Base-by-base conservation (phyloP, 2,113 vertebrate genomes). In the Rhinopomastus cyanomelas region DNA sequence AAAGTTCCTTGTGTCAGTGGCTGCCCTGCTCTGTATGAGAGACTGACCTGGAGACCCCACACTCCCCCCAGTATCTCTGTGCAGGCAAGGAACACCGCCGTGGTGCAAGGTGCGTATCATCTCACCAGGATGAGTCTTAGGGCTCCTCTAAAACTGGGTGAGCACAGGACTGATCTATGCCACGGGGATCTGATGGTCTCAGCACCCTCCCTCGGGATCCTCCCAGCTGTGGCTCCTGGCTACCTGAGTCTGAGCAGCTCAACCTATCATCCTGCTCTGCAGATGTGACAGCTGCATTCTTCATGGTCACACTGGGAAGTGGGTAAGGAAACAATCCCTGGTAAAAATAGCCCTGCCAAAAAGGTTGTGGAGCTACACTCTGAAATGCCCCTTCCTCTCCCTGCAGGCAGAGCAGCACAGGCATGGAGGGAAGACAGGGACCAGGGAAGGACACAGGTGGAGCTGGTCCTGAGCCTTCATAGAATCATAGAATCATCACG, bases 301-400 rank as follows among this genome's bases (percentile, higher is more conserved):
- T 55, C 39, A 17, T 11, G 79, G 90, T 55, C 0, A 3, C 79
- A 56, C 62, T 3, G 8, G 67, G 53, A 81, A 79, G 79, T 2
- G 5, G 71, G 14, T 32, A 85, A 60, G 26, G 88, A 62, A 91
- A 93, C 2, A 4, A 60, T 13, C 29, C 75, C 66, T 2, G 5
- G 11, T 82, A 85, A 95, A 95, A 85, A 89, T 37, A 94, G 76
- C 55, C 53, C 79, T 57, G 91, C 82, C 72, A 80, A 75, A 79
- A 93, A 65, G 72, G 57, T 49, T 44, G 71, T 10, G 32, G 75
- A 79, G 82, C 71, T 67, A 25, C 5, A 7, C 83, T 87, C 49
- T 53, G 39, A 93, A 78, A 85, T 10, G 23, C 36, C 19, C 52
- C 42, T 23, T 1, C 57, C 85, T 65, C 48, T 37, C 57, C 77